Percentiles rank a stretch among this genome's conserved stretches.
phyloP scores from a whole-genome alignment of 2,797 vertebrate genomes.

The Enteromius trimaculatus region DNA sequence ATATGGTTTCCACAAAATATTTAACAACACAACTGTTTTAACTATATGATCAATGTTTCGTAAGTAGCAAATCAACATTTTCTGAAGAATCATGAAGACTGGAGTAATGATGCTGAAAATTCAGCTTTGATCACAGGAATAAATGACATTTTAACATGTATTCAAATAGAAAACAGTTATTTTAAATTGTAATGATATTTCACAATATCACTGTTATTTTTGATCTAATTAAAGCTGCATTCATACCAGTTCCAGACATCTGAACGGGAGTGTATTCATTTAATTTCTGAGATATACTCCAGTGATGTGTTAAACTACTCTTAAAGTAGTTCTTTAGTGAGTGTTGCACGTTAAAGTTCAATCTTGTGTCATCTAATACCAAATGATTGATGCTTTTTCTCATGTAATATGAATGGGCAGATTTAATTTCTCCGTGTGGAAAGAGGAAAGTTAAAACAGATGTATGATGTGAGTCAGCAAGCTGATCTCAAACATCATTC shows the following conservation, averaged over 20 bases:
- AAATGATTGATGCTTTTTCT: neutral
- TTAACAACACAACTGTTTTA: neutral
- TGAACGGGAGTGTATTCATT: neutral
- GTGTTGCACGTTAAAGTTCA: conserved; percentile 3
- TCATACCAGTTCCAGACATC: neutral
- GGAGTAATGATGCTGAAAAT: neutral
- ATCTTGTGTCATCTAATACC: neutral
- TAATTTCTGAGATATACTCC: too few relatives aligned
- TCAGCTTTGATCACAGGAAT: neutral
- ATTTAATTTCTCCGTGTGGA: neutral
- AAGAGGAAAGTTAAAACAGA: conserved; percentile 15
- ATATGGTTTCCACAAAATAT: neutral
- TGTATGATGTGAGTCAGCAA: conserved; percentile 2
- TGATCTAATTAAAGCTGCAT: neutral
- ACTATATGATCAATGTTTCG: neutral
- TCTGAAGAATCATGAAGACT: neutral
- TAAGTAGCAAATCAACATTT: neutral
- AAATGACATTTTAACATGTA: too few relatives aligned
- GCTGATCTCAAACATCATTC: neutral
- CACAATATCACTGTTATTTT: neutral
- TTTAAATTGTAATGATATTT: neutral
- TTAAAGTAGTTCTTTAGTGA: neutral
- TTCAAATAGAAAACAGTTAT: neutral
- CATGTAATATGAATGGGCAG: neutral
- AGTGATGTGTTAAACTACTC: neutral